Conservation (phyloP, 1,140 invertebrate species). For the Pogonomyrmex californicus region DNA sequence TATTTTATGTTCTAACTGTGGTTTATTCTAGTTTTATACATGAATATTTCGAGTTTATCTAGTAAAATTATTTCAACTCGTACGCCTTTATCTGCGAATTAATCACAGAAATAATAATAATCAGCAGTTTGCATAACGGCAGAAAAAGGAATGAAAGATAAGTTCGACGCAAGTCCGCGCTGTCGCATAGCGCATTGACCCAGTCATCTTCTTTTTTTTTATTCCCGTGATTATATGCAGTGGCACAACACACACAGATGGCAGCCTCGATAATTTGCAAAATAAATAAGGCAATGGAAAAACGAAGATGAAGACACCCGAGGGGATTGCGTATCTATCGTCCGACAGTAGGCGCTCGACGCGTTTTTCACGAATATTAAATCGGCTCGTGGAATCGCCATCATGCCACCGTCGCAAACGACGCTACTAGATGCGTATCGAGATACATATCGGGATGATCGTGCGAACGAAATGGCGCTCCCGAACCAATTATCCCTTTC, state of each 20-base stretch:
- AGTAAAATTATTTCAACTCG: neutral
- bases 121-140: neutral
- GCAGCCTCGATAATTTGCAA: slow-evolving; percentile 59
- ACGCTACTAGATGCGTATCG: slow-evolving; percentile 61
- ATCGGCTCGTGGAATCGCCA: slow-evolving; percentile 59
- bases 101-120: neutral
- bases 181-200: slow-evolving; percentile 11
- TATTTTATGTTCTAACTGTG: slow-evolving; percentile 8
- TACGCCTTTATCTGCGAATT: neutral
- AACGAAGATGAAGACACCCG: slow-evolving; percentile 8
- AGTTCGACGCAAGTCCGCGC: slow-evolving; percentile 14
- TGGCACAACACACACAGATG: slow-evolving; percentile 17
- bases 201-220: slow-evolving; percentile 33
- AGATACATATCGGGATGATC: slow-evolving; percentile 65
- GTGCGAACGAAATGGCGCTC: slow-evolving; percentile 68
- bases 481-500: slow-evolving; percentile 71
- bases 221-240: slow-evolving; percentile 29
- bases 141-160: neutral
- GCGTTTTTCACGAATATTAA: slow-evolving; percentile 73
- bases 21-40: neutral
- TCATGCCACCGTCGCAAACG: slow-evolving; percentile 22
- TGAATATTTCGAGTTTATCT: neutral
- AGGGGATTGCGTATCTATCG: slow-evolving; percentile 18
- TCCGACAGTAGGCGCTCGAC: slow-evolving; percentile 6
- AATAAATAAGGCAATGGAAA: slow-evolving; percentile 64